phyloP scores from a whole-genome alignment of 2,797 vertebrate genomes.

The Helarctos malayanus region DNA sequence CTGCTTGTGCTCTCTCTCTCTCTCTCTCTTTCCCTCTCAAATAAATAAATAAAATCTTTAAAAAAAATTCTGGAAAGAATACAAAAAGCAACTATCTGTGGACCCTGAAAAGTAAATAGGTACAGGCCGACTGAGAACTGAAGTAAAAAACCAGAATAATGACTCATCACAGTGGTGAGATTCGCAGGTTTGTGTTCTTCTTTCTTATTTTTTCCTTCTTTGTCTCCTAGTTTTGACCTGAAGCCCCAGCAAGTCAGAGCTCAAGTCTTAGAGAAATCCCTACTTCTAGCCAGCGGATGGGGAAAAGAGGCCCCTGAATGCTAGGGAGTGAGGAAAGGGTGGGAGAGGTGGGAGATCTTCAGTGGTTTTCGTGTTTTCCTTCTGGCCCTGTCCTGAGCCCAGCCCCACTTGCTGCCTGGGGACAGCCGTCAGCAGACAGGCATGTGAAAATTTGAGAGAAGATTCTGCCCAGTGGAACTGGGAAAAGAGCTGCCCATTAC shows the following conservation, averaged over 20 bases:
- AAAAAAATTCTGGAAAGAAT: neutral
- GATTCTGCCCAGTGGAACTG: neutral
- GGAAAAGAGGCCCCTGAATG: neutral
- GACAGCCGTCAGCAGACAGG: neutral
- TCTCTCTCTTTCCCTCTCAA: no score
- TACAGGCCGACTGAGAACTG: neutral
- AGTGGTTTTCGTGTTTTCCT: neutral
- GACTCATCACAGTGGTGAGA: neutral
- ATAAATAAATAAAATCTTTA: no score
- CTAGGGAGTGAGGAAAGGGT: neutral
- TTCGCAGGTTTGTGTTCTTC: neutral
- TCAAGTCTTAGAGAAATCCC: neutral
- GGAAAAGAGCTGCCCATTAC: neutral
- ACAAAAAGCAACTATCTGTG: neutral
- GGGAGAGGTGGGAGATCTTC: neutral
- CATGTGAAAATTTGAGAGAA: neutral
- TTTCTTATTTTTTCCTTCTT: no score
- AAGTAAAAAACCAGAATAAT: neutral
- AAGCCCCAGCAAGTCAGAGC: neutral
- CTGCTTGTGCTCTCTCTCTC: no score
- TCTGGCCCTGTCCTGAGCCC: neutral
- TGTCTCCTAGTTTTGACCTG: neutral
- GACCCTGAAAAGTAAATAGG: neutral
- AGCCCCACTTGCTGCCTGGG: neutral
- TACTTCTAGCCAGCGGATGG: neutral